Evolutionary conservation across 2,113 vertebrate genomes (phyloP), one percentile per base, ranked within the genome.

Genomic region (Pipra filicauda): DNA sequence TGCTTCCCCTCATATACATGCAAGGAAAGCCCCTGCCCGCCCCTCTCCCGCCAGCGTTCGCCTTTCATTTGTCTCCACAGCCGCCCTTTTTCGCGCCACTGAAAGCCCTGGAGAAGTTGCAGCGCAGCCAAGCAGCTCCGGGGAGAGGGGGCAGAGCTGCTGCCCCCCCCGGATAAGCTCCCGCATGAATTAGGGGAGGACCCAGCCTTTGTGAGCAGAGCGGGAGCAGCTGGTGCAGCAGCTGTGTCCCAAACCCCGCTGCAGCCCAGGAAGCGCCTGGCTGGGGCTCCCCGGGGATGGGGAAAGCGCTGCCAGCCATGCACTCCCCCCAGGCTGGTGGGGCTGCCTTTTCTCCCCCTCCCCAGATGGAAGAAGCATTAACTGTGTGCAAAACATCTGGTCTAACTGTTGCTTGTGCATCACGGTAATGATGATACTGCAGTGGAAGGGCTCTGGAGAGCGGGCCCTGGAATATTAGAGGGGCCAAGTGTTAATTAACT

Each of bases 151-250:
- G 52, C 58, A 39, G 71, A 82, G 59, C 11, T 6, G 55, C 77
- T 95, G 65, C 58, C 26, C 49, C 24, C 71, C 71, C 44, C 18
- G 17, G 65, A 55, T 57, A n/a, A 88, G 67, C 81, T 77, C 80
- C 75, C 1, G 35, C 54, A 31, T 86, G 87, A 91, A 90, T 46
- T 31, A 17, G 66, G 18, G 27, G 41, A 7, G 33, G 33, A 4
- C 1, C 11, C 71, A 48, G 81, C 88, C 91, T 97, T 97, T 97
- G 96, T 96, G 91, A 87, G 91, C 14, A 1, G 73, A 18, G 76
- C 12, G 3, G 85, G 82, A 97, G 97, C 97, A 97, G 96, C 96
- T 97, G 97, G 95, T 93, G 85, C 67, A 31, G 93, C 97, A 97
- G 96, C 97, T 96, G 96, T 58, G 79, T 49, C 85, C 92, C 78